Conservation (phyloP, 2,113 vertebrate species). For the Calypte anna region DNA sequence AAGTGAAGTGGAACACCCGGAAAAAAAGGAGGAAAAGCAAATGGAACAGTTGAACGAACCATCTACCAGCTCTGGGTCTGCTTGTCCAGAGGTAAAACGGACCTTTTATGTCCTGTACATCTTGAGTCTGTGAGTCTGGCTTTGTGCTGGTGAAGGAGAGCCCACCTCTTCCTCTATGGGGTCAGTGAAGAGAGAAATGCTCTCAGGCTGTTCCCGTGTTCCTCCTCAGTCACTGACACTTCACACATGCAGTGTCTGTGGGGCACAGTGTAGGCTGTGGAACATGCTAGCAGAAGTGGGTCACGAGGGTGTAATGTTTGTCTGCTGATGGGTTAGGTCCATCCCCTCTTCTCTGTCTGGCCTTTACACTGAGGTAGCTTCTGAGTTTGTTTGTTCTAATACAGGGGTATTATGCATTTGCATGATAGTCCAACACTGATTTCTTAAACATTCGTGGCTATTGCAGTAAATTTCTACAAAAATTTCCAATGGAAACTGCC, state of each 20-base stretch:
- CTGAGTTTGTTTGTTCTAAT: not conserved
- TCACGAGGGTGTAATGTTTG: fast-evolving
- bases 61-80: constrained; percentile 75
- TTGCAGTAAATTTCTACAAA: not conserved
- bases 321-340: not conserved
- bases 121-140: no score
- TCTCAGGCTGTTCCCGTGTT: not conserved
- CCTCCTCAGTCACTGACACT: not conserved
- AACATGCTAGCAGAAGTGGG: not conserved
- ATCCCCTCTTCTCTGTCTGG: not conserved
- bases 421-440: not conserved
- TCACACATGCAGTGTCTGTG: fast-evolving
- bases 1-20: constrained; percentile 44
- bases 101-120: not conserved
- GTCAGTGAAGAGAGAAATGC: not conserved
- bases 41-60: constrained; percentile 70
- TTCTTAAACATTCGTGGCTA: not conserved
- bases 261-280: fast-evolving
- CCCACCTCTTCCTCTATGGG: not conserved
- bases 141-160: not conserved
- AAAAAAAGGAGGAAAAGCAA: constrained; percentile 48
- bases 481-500: not conserved
- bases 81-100: constrained; percentile 66
- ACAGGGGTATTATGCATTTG: not conserved
- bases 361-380: not conserved